Evolutionary conservation across 1,140 invertebrate species (phyloP), one percentile per base, ranked within the genome.

Genomic region (Sitobion miscanthi): DNA sequence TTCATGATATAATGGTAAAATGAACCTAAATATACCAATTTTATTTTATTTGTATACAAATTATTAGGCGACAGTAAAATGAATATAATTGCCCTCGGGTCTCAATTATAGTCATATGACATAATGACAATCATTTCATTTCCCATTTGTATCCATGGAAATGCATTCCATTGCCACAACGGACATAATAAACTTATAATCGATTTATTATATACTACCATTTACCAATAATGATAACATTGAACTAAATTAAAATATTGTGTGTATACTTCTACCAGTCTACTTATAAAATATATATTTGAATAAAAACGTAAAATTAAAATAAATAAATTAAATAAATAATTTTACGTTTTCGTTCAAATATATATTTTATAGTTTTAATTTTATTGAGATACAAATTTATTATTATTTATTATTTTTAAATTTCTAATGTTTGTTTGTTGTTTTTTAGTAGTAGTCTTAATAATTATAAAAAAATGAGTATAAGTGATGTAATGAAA

Each of bases 111-210:
- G 35, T 23, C 49, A 89, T 54, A 54, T 69, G 30, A n/a, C n/a
- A 87, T 47, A 21, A 89, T 54, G 87, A 54, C 49, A 38, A 89
- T 89, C 20, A 52, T 54, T 89, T 47, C 21, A 57, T 89, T 89
- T 54, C 5, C 49, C 17, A 89, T 89, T 54, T 38, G 87, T 89
- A 89, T 54, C 87, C 87, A 89, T 89, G 87, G 87, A 89, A 54
- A 89, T 89, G 8, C 35, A 52, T 54, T 38, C 49, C 87, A 54
- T 38, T 89, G 47, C 49, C 17, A 89, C 21, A 35, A 45, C 20
- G 47, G 21, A 88, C 9, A 35, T 3, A 88, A 49, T 88, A 38
- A 49, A 52, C 20, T 35, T 54, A 52, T 21, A 21, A 88, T 89
- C 87, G 35, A 89, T 54, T 89, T 30, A 49, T 17, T 11, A 49